Conservation (phyloP, 2,888 invertebrate species). For the Philaethria dido region DNA sequence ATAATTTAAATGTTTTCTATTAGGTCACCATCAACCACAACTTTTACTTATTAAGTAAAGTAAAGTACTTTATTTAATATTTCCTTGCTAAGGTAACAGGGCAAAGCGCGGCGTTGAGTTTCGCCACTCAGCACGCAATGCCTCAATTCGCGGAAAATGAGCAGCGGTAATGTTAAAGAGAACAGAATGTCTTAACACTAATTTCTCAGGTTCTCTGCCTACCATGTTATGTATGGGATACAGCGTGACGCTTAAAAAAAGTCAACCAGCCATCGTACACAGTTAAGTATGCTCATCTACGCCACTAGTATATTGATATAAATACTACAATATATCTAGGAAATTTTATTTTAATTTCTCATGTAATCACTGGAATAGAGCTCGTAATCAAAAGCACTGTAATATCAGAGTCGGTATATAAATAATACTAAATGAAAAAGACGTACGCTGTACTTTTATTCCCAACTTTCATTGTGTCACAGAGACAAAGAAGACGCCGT, state of each 20-base stretch:
- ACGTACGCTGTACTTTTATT: constrained; percentile 42
- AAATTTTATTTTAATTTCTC: constrained; percentile 3
- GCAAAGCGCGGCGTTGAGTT: too few species aligned
- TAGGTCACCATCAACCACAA: too few species aligned
- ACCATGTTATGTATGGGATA: too few species aligned
- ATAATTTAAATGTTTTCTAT: background rate
- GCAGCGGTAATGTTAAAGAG: too few species aligned
- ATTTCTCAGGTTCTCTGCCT: too few species aligned
- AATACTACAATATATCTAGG: background rate
- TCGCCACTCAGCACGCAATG: too few species aligned
- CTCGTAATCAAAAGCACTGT: constrained; percentile 27
- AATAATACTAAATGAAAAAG: constrained; percentile 40
- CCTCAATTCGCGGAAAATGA: too few species aligned
- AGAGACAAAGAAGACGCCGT: constrained; percentile 42
- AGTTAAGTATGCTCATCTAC: background rate
- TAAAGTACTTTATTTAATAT: too few species aligned
- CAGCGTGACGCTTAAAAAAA: too few species aligned
- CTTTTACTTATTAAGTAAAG: too few species aligned
- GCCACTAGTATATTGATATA: background rate
- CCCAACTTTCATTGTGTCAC: constrained; percentile 39
- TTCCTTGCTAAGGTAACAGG: too few species aligned
- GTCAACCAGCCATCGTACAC: background rate
- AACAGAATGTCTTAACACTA: too few species aligned
- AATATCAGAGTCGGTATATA: constrained; percentile 24
- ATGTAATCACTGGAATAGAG: constrained; percentile 17